These are phyloP conservation scores for Enteromius radiatus DNA, from an alignment of 2,797 vertebrate species.

Conservation along the genomic window DNA sequence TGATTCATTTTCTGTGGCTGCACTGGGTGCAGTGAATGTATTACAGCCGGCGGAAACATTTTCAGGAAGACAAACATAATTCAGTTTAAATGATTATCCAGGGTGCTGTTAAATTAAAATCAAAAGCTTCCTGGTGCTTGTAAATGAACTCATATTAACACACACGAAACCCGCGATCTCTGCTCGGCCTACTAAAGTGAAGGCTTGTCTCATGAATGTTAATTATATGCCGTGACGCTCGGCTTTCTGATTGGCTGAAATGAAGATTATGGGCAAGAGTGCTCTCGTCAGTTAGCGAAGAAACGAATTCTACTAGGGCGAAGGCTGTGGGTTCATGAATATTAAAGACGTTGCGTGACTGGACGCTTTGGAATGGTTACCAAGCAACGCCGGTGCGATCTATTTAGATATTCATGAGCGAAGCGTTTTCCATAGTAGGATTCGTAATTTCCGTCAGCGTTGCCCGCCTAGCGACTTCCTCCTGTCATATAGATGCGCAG, in stretches of 20 bases:
- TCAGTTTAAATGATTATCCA: constrained; percentile 24
- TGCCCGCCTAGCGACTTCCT: constrained; percentile 75
- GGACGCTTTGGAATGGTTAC: background rate
- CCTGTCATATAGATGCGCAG: constrained; percentile 70
- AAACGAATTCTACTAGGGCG: background rate
- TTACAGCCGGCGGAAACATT: background rate
- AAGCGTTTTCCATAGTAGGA: constrained; percentile 41
- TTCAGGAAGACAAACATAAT: constrained; percentile 5
- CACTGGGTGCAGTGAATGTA: constrained; percentile 5
- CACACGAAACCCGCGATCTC: background rate
- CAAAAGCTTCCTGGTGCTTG: constrained; percentile 4
- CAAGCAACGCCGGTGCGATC: constrained; percentile 9
- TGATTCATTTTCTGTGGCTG: background rate
- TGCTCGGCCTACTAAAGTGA: background rate
- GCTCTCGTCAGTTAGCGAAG: background rate
- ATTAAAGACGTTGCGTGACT: constrained; percentile 10
- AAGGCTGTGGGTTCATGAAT: background rate
- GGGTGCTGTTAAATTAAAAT: background rate
- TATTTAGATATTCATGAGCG: constrained; percentile 34
- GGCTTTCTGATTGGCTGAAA: constrained; percentile 7
- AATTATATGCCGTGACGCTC: background rate
- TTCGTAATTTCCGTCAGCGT: constrained; percentile 57
- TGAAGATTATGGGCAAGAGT: background rate
- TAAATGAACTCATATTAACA: background rate
- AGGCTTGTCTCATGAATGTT: constrained; percentile 1